Conservation (phyloP, 2,113 vertebrate species). For the Gracilinanus agilis region DNA sequence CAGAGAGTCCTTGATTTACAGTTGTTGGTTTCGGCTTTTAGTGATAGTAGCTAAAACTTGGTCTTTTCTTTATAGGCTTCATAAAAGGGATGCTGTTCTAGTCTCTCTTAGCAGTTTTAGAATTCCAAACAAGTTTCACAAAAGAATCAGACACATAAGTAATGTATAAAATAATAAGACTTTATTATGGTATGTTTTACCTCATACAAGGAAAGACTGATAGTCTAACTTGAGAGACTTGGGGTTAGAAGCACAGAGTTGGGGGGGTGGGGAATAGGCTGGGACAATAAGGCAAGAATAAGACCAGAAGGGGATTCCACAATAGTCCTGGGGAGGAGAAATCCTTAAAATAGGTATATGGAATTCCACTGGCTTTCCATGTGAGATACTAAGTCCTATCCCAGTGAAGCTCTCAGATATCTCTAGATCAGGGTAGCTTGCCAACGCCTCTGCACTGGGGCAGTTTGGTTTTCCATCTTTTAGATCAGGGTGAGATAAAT, state of each 20-base stretch:
- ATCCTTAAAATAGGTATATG: not conserved
- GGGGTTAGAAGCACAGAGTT: not conserved
- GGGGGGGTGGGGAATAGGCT: not conserved
- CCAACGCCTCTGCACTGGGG: not conserved
- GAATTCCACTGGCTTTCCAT: not conserved
- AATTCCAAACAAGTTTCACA: not conserved
- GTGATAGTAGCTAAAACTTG: not conserved
- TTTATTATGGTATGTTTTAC: not conserved
- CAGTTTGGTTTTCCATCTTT: not conserved
- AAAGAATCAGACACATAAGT: not conserved
- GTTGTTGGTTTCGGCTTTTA: not conserved
- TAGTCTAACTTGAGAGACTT: not conserved
- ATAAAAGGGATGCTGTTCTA: not conserved
- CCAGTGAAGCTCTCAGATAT: not conserved
- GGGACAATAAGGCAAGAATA: not conserved
- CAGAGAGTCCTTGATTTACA: not conserved
- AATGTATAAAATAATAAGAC: not conserved
- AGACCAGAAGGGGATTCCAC: not conserved
- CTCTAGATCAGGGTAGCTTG: not conserved
- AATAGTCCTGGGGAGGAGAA: not conserved
- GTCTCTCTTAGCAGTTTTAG: not conserved
- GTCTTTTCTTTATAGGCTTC: conserved; percentile 4
- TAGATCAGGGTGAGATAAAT: not conserved
- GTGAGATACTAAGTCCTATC: not conserved
- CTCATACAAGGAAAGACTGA: not conserved